phyloP scores from a whole-genome alignment of 2,797 vertebrate species.

The Yasuhikotakia modesta region DNA sequence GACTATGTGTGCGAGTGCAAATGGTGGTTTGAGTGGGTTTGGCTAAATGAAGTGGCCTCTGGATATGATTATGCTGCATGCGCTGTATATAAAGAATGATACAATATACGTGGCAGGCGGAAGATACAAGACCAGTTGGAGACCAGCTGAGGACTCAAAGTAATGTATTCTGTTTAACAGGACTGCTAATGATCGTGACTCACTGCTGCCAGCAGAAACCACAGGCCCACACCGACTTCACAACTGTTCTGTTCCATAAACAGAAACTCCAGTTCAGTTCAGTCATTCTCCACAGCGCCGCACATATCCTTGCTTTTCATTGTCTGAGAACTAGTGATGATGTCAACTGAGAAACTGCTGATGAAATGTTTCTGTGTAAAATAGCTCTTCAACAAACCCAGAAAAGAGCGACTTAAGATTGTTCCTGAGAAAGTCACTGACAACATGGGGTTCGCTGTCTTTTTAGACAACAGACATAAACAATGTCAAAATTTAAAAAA shows the following conservation, averaged over 20 bases:
- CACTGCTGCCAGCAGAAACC: constrained; percentile 31
- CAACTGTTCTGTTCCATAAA: constrained; percentile 23
- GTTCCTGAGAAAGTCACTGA: too few species aligned
- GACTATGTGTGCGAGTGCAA: not conserved
- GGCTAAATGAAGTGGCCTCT: constrained; percentile 6
- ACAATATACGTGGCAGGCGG: constrained; percentile 27
- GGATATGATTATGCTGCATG: constrained; percentile 32
- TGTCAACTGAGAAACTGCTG: constrained; percentile 29
- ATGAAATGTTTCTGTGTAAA: constrained; percentile 24
- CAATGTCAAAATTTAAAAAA: not conserved
- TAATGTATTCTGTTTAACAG: constrained; percentile 48
- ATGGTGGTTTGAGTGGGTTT: not conserved
- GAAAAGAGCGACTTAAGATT: constrained; percentile 7
- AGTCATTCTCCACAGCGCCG: not conserved
- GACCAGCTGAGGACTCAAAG: constrained; percentile 25
- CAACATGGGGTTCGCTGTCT: too few species aligned
- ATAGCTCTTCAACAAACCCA: not conserved
- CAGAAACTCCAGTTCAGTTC: not conserved
- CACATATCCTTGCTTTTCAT: not conserved
- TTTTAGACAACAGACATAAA: not conserved
- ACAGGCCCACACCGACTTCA: constrained; percentile 26
- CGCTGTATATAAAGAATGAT: constrained; percentile 22
- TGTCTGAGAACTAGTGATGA: too few species aligned
- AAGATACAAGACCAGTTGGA: too few species aligned
- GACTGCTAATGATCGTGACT: constrained; percentile 43